Conservation (phyloP, 2,797 vertebrate species). For the Phataginus tricuspis region DNA sequence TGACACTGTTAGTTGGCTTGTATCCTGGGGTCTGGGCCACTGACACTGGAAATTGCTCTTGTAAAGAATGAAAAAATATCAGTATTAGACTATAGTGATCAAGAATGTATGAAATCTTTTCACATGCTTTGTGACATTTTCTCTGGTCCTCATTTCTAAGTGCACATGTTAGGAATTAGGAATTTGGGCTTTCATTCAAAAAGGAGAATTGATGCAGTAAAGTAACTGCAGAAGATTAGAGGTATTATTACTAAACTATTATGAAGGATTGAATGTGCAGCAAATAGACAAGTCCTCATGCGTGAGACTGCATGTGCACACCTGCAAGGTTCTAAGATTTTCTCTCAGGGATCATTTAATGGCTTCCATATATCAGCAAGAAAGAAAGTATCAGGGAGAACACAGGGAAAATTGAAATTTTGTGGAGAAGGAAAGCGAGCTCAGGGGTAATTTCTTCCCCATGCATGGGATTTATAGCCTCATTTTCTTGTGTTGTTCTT, state of each 20-base stretch:
- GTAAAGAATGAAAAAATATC: constrained; percentile 7
- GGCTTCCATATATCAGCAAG: neutral
- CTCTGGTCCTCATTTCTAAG: neutral
- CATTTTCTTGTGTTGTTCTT: neutral
- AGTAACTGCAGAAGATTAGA: neutral
- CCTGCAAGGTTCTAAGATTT: neutral
- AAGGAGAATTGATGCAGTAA: neutral
- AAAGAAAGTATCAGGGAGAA: neutral
- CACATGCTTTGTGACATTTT: constrained; percentile 22
- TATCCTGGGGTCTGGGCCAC: neutral
- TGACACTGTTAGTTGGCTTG: neutral
- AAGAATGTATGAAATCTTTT: neutral
- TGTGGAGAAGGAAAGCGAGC: neutral
- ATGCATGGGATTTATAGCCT: neutral
- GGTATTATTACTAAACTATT: neutral
- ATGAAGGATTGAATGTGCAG: neutral
- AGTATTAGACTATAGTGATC: neutral
- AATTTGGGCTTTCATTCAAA: neutral
- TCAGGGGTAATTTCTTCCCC: neutral
- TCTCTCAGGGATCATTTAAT: neutral
- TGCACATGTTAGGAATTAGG: neutral
- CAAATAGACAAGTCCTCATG: neutral
- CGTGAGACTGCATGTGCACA: neutral
- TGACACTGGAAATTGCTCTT: neutral
- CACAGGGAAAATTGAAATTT: constrained; percentile 31